phyloP scores from a whole-genome alignment of 2,113 vertebrate species.

The Rattus norvegicus region DNA sequence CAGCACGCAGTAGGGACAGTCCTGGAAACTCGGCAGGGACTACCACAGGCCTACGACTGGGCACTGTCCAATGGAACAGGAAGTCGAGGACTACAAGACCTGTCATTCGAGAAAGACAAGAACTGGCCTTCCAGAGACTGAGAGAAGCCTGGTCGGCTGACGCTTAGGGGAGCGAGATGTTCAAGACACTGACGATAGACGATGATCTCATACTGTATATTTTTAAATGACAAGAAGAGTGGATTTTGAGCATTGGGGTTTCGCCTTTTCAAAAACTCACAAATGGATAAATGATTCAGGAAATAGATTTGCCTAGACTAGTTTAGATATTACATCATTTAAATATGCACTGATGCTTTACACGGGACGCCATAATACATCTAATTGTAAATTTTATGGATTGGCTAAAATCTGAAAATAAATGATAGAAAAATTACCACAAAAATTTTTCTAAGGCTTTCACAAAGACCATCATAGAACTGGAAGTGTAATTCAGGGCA shows the following conservation, averaged over 20 bases:
- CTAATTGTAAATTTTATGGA: not conserved
- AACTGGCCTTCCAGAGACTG: not conserved
- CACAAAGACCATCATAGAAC: conserved; percentile 30
- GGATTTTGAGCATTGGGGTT: not conserved
- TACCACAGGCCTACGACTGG: not conserved
- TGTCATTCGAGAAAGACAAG: not conserved
- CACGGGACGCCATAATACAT: not conserved
- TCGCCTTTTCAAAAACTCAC: not conserved
- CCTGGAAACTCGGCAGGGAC: too few relatives aligned
- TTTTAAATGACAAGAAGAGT: not conserved
- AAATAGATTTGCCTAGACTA: not conserved
- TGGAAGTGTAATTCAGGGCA: not conserved
- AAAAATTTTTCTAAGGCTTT: conserved; percentile 43
- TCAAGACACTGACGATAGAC: not conserved
- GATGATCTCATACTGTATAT: not conserved
- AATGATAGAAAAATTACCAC: not conserved
- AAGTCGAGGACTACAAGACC: too few relatives aligned
- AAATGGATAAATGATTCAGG: not conserved
- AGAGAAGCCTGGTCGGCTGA: not conserved
- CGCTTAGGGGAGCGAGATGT: not conserved
- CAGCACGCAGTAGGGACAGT: not conserved
- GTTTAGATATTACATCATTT: not conserved
- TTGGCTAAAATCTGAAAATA: not conserved
- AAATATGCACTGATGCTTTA: not conserved
- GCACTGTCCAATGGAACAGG: not conserved